Conservation (phyloP, 2,888 invertebrate genomes). For the Andrena haemorrhoa region DNA sequence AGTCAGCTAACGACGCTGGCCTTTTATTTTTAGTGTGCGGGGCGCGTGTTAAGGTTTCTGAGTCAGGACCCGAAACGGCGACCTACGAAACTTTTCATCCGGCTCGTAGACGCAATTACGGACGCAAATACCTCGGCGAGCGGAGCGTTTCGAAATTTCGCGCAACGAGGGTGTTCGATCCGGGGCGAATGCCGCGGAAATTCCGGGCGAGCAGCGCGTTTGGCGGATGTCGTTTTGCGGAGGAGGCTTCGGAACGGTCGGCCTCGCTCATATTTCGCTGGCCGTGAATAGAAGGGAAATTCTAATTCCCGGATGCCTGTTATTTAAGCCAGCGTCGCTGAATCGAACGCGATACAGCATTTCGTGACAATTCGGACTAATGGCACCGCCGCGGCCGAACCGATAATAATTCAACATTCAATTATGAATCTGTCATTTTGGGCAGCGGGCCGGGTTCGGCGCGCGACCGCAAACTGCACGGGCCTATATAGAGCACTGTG, state of each 20-base stretch:
- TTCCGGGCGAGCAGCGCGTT: background rate
- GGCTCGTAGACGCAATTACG: constrained; percentile 5
- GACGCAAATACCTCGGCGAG: background rate
- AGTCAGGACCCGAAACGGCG: constrained; percentile 27
- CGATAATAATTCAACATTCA: constrained; percentile 60
- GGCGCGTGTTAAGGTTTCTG: background rate
- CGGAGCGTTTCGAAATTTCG: background rate
- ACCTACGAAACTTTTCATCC: constrained; percentile 4
- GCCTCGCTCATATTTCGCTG: constrained; percentile 7
- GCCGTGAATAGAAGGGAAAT: constrained; percentile 25
- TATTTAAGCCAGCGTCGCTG: constrained; percentile 21
- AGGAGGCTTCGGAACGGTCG: background rate
- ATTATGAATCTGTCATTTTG: constrained; percentile 53
- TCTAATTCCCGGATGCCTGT: constrained; percentile 9
- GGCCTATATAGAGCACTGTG: constrained; percentile 14
- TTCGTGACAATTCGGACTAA: constrained; percentile 46
- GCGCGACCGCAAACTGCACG: constrained; percentile 41
- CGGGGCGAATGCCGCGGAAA: background rate
- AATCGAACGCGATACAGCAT: constrained; percentile 30
- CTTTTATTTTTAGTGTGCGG: constrained; percentile 37
- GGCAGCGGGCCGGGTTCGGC: constrained; percentile 14
- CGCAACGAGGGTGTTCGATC: background rate
- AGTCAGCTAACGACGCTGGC: constrained; percentile 11
- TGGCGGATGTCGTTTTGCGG: background rate
- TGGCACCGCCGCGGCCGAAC: constrained; percentile 13